Percentiles rank a stretch among this genome's conserved stretches.
phyloP scores from a whole-genome alignment of 2,888 invertebrate species.

The Acleris laterana region DNA sequence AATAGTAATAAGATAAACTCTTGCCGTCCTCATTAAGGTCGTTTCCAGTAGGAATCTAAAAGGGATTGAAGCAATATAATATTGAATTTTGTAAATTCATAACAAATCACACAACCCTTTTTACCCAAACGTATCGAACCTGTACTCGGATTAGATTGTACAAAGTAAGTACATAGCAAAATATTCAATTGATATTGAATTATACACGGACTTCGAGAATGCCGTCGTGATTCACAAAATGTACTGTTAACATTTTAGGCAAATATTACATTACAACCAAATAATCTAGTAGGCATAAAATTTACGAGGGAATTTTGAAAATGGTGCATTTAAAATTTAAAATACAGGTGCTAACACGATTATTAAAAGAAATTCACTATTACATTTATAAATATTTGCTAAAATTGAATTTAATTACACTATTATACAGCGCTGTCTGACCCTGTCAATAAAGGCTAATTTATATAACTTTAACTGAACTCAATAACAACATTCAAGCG shows the following conservation, averaged over 20 bases:
- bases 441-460: constrained; percentile 82
- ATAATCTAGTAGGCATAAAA: constrained; percentile 53
- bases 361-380: constrained; percentile 69
- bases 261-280: constrained; percentile 50
- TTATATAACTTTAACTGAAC: constrained; percentile 43
- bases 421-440: constrained; percentile 74
- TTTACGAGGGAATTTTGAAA: constrained; percentile 60
- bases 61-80: constrained; percentile 62
- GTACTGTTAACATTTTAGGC: constrained; percentile 45
- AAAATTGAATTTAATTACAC: constrained; percentile 73
- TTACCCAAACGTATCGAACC: constrained; percentile 72
- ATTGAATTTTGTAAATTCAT: constrained; percentile 73
- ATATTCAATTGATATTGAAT: constrained; percentile 46
- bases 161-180: constrained; percentile 60
- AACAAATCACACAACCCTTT: constrained; percentile 81
- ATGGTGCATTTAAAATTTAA: constrained; percentile 69
- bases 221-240: constrained; percentile 5
- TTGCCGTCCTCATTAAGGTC: constrained; percentile 48
- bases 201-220: constrained; percentile 9
- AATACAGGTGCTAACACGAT: constrained; percentile 75
- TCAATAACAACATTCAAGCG: constrained; percentile 40
- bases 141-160: constrained; percentile 60
- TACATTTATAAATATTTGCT: constrained; percentile 73
- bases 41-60: constrained; percentile 50
- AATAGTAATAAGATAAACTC: constrained; percentile 48